Base-by-base conservation (phyloP, 2,888 invertebrate genomes). In the Conchocele bisecta region DNA sequence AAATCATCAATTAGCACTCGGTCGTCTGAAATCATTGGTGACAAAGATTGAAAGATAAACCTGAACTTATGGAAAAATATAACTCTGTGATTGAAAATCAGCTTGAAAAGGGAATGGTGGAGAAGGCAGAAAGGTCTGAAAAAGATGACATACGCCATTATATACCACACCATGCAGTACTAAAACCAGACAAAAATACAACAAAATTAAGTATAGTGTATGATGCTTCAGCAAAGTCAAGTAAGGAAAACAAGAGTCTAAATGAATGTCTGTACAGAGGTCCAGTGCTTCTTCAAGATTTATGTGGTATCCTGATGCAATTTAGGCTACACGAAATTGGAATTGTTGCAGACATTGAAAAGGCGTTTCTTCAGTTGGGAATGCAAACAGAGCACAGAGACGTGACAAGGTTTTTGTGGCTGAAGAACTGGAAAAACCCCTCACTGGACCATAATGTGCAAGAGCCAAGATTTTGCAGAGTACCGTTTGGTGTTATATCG, bases 201-300 rank as follows among this genome's bases (percentile, higher is more conserved):
- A 63, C 63, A 2, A 63, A 63, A 37, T 26, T 63, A 3, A 28
- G 63, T 44, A 39, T 63, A 4, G 63, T 63, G 2, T 54, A 44
- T 42, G 42, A 63, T 33, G 63, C 63, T 22, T 54, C 63, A 7
- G 53, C 63, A 11, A 65, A 69, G 37, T n/a, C n/a, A 2, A 51
- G n/a, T 2, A 26, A 53, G 29, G 39, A 57, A 1, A 41, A 57
- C 35, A 42, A 51, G 3, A 71, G 71, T 29, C 53, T 67, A n/a
- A 69, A 64, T 57, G 69, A 69, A 26, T 69, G 63, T 41, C 64
- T 71, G 22, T 42, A 46, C 28, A 42, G 54, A 20, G 71, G 65
- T 4, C 65, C 71, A 28, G 41, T 53, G 3, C 15, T 66, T 17
- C 37, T 71, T 7, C 48, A 71, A 22, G 65, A 71, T 17, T 28